Evolutionary conservation across 1,140 invertebrate genomes (phyloP).

Genomic region (Heliothis virescens): DNA sequence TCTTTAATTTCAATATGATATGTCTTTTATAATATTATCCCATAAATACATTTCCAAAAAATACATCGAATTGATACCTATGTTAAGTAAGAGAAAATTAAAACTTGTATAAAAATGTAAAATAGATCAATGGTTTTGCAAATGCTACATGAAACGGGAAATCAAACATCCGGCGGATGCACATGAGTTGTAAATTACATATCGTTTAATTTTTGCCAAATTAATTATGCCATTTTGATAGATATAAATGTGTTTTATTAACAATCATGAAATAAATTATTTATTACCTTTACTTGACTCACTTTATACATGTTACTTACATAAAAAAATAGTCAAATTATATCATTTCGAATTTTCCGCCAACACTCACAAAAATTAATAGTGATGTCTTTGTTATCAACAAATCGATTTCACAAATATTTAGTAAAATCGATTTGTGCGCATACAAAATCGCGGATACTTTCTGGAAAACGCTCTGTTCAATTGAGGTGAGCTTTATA

Average conservation of each 20-base stretch:
- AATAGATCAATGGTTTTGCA: background rate
- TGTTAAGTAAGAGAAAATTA: background rate
- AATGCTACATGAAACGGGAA: background rate
- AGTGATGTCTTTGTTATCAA: background rate
- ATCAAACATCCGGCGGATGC: slow-evolving; percentile 6
- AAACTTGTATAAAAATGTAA: background rate
- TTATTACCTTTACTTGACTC: background rate
- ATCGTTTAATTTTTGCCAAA: background rate
- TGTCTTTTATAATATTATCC: too few species aligned
- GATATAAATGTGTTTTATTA: background rate
- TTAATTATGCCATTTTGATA: background rate
- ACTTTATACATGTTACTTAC: too few species aligned
- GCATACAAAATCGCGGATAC: too few species aligned
- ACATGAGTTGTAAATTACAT: background rate
- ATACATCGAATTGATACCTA: too few species aligned
- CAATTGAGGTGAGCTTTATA: too few species aligned
- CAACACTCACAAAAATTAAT: background rate
- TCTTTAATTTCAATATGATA: background rate
- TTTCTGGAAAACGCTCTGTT: too few species aligned
- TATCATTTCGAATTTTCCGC: background rate
- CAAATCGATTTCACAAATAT: background rate
- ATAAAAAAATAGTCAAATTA: background rate
- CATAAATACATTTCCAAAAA: too few species aligned
- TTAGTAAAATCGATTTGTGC: background rate
- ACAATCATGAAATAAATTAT: background rate